Percentiles rank a stretch among this genome's conserved stretches.
phyloP scores from a whole-genome alignment of 2,888 invertebrate species.

The Lepidochitona cinerea region DNA sequence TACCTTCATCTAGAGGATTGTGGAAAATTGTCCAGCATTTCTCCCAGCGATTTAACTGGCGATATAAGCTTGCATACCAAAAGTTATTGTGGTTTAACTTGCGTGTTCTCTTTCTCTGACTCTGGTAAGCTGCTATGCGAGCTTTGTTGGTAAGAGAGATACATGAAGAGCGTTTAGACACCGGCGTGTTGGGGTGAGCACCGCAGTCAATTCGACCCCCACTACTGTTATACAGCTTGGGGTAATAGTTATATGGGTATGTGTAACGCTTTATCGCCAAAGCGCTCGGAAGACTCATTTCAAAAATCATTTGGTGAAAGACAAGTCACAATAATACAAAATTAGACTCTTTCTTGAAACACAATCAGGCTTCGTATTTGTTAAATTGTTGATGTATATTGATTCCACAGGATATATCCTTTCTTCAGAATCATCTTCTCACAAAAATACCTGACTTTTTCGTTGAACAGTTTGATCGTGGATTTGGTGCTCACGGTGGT shows the following conservation, averaged over 20 bases:
- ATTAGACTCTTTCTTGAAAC: no score
- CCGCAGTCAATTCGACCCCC: neutral
- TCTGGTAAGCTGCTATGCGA: neutral
- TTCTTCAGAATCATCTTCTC: no score
- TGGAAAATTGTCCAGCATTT: constrained; percentile 55
- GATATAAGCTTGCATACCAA: constrained; percentile 57
- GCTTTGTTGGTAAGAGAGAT: neutral
- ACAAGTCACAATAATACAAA: neutral
- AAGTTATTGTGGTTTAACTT: constrained; percentile 60
- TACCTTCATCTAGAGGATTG: constrained; percentile 62
- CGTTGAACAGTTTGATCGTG: no score
- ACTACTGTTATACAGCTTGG: constrained; percentile 4
- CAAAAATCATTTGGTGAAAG: constrained; percentile 4
- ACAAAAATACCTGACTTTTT: no score
- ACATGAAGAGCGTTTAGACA: neutral
- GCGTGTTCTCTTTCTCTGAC: constrained; percentile 32
- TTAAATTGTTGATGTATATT: no score
- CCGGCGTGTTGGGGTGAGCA: neutral
- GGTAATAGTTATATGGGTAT: constrained; percentile 3
- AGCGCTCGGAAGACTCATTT: constrained; percentile 4
- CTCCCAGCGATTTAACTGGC: constrained; percentile 51
- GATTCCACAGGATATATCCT: no score
- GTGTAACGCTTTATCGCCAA: constrained; percentile 3
- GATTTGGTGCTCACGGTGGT: no score
- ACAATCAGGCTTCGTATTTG: no score